These are phyloP conservation scores for Blastobasis adustella DNA, from an alignment of 2,888 invertebrate genomes.

Conservation along the genomic window DNA sequence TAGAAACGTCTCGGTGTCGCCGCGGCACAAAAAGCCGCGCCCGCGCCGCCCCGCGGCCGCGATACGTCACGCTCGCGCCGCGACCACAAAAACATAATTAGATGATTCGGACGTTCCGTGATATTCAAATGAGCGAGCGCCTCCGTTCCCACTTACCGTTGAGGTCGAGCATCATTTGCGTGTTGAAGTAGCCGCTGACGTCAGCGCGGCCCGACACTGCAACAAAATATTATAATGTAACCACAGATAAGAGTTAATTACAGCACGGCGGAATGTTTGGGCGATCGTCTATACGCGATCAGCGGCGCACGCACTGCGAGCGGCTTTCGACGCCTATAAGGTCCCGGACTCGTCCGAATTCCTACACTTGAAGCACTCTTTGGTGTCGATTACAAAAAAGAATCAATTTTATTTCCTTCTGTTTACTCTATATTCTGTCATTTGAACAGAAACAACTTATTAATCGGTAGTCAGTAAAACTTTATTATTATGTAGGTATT, in stretches of 20 bases:
- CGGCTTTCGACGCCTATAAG: too few relatives aligned
- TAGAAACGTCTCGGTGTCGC: constrained; percentile 61
- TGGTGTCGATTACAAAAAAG: too few relatives aligned
- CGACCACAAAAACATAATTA: constrained; percentile 6
- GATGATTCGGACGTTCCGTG: constrained; percentile 13
- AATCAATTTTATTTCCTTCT: too few relatives aligned
- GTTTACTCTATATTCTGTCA: too few relatives aligned
- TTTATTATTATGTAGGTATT: too few relatives aligned
- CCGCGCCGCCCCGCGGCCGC: constrained; percentile 2
- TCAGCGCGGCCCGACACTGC: constrained; percentile 67
- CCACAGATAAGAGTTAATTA: constrained; percentile 14
- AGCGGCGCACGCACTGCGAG: too few relatives aligned
- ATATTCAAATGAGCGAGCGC: constrained; percentile 28
- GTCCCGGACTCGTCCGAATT: too few relatives aligned
- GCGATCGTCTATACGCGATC: constrained; percentile 3
- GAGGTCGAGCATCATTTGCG: constrained; percentile 69
- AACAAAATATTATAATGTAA: constrained; percentile 30
- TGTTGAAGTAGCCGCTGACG: constrained; percentile 67
- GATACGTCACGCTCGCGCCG: constrained; percentile 1
- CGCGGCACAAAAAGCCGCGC: constrained; percentile 33
- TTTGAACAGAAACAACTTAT: too few relatives aligned
- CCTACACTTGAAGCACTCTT: too few relatives aligned
- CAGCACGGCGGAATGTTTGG: constrained; percentile 14
- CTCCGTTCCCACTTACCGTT: constrained; percentile 49
- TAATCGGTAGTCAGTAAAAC: too few relatives aligned